These are phyloP conservation scores for Netelia melanura DNA, from an alignment of 2,888 invertebrate genomes.

Conservation along the genomic window DNA sequence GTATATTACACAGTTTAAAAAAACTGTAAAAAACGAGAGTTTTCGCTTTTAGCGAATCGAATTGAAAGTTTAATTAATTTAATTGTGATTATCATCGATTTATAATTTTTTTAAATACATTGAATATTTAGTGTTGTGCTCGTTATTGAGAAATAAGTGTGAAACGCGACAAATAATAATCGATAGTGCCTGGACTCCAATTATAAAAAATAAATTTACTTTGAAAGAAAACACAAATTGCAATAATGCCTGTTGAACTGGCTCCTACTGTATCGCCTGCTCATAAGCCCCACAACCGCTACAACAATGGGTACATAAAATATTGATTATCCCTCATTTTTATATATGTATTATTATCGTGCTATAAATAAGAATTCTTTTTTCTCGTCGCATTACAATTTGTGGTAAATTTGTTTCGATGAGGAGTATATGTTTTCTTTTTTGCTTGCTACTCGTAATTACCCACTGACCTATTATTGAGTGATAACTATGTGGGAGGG, in stretches of 20 bases:
- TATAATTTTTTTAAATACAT: not conserved
- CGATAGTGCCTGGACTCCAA: not conserved
- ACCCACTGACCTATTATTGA: too few relatives aligned
- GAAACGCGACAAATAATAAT: not conserved
- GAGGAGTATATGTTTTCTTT: too few relatives aligned
- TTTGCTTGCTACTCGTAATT: too few relatives aligned
- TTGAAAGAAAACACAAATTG: constrained; percentile 17
- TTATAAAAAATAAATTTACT: not conserved
- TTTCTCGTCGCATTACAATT: not conserved
- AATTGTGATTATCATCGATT: not conserved
- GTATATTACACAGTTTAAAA: not conserved
- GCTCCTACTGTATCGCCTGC: constrained; percentile 73
- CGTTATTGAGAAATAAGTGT: constrained; percentile 1
- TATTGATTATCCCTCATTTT: constrained; percentile 37
- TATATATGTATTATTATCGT: constrained; percentile 50
- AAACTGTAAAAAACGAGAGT: not conserved
- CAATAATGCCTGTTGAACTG: constrained; percentile 80
- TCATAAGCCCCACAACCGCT: constrained; percentile 68
- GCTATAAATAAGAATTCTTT: constrained; percentile 3
- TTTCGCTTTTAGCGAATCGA: not conserved
- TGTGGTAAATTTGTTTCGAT: not conserved
- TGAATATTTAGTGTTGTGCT: constrained; percentile 15
- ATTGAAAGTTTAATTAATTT: not conserved
- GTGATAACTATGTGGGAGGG: too few relatives aligned
- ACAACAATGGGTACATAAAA: constrained; percentile 55